These are phyloP conservation scores for Dromius quadrimaculatus DNA, from an alignment of 2,888 invertebrate species.

Conservation along the genomic window DNA sequence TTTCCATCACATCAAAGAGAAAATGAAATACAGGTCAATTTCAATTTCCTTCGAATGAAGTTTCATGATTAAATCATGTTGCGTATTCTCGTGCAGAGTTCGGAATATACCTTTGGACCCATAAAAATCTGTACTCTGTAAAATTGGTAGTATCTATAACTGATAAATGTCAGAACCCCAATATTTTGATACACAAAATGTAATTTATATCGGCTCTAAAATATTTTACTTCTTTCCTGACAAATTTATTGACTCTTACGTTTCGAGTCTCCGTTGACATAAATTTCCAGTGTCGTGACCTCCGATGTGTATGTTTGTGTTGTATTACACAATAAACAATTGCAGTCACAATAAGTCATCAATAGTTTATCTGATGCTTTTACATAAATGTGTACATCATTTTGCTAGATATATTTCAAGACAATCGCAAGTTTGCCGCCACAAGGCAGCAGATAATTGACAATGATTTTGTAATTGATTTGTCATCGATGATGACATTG, in stretches of 20 bases:
- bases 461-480: slow-evolving; percentile 7
- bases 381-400: neutral
- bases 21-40: too few species aligned
- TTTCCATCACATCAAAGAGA: too few species aligned
- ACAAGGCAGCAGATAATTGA: neutral
- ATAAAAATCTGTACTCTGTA: too few species aligned
- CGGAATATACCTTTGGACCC: too few species aligned
- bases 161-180: too few species aligned
- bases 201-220: too few species aligned
- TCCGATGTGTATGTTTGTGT: slow-evolving; percentile 7
- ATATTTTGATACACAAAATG: too few species aligned
- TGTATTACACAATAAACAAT: slow-evolving; percentile 6
- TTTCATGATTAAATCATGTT: too few species aligned
- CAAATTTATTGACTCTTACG: slow-evolving; percentile 14
- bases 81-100: too few species aligned
- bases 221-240: too few species aligned
- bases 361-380: neutral
- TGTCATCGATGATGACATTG: slow-evolving; percentile 11
- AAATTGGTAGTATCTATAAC: too few species aligned
- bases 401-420: neutral
- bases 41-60: too few species aligned
- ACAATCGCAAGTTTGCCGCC: neutral
- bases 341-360: neutral
- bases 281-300: slow-evolving; percentile 29
- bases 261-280: neutral